Base-by-base conservation (phyloP, 1,140 invertebrate species). In the Fopius arisanus region DNA sequence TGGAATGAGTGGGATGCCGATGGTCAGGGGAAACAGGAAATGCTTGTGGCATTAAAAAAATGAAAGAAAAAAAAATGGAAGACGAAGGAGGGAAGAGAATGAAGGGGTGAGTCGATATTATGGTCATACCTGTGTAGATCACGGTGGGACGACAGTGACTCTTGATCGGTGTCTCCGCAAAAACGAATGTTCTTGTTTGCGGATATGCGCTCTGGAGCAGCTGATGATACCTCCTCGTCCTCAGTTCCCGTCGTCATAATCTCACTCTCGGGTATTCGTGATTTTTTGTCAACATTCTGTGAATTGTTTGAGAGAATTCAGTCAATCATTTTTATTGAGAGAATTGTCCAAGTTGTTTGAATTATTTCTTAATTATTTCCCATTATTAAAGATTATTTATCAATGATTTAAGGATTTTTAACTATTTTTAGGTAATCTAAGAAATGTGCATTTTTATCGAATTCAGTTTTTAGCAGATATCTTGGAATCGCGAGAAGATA, bases 151-250 rank as follows among this genome's bases (percentile, higher is more conserved):
- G 86, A 84, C 72, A 86, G 91, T 3, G 93, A 93, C 79, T 94
- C 93, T 65, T 90, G 88, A 81, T 95, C 94, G 1, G 93, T 94
- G 82, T 95, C 94, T 1, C 94, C 94, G 83, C 94, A 95, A 88
- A 94, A 95, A 31, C 94, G 90, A 4, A 95, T 88, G 85, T 91
- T 94, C 79, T 94, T 94, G 77, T 87, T 85, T 33, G 84, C 85
- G 16, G 83, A 86, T 31, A 80, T 80, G 70, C 85, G 78, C 77
- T 87, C 86, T 28, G 86, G 86, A 19, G 82, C 82, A 28, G 43
- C 43, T 23, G 85, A 84, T 63, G 82, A 86, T 63, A 80, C 83
- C 75, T 85, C 86, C 70, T 88, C 86, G 75, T 88, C 86, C 82
- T 90, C 78, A 76, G 89, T 76, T 80, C 87, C 77, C 67, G 90